Percentiles rank a stretch among this genome's conserved stretches.
These are phyloP conservation scores for Drosophila paramelanica DNA, from an alignment of 2,888 invertebrate genomes.

Conservation along the genomic window DNA sequence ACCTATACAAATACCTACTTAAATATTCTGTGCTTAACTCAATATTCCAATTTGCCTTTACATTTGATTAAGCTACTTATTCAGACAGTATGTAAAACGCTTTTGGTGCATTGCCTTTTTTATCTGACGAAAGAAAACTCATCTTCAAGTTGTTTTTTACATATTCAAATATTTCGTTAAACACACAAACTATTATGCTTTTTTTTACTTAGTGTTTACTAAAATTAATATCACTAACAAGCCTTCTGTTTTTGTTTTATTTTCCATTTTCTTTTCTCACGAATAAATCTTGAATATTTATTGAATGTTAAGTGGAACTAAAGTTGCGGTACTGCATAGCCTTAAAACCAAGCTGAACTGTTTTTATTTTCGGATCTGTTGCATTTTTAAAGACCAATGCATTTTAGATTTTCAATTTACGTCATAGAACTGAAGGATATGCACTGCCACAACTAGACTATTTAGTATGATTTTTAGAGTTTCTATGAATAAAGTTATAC, in stretches of 20 bases:
- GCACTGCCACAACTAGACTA: conserved; percentile 29
- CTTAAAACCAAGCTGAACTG: conserved; percentile 16
- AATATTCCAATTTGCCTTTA: conserved; percentile 16
- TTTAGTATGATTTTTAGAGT: conserved; percentile 44
- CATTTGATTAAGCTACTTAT: conserved; percentile 6
- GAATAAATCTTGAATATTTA: conserved; percentile 17
- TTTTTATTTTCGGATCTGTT: not conserved
- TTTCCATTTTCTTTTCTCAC: conserved; percentile 3
- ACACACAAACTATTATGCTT: conserved; percentile 19
- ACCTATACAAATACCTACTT: conserved; percentile 3
- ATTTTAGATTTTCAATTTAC: conserved; percentile 20
- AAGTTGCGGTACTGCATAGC: conserved; percentile 4
- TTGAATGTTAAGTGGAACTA: conserved; percentile 19
- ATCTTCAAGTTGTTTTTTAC: conserved; percentile 2
- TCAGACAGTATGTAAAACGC: too few species aligned
- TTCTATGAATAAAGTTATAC: conserved; percentile 72
- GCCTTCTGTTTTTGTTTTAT: conserved; percentile 65
- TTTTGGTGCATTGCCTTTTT: not conserved
- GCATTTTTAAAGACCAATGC: too few species aligned
- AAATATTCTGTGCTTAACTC: conserved; percentile 23
- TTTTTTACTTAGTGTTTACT: conserved; percentile 47
- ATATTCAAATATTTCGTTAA: conserved; percentile 17
- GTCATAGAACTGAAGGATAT: conserved; percentile 20
- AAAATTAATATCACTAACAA: conserved; percentile 85
- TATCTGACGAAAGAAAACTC: not conserved